Conservation (phyloP, 2,113 vertebrate species). For the Acrocephalus kingi region DNA sequence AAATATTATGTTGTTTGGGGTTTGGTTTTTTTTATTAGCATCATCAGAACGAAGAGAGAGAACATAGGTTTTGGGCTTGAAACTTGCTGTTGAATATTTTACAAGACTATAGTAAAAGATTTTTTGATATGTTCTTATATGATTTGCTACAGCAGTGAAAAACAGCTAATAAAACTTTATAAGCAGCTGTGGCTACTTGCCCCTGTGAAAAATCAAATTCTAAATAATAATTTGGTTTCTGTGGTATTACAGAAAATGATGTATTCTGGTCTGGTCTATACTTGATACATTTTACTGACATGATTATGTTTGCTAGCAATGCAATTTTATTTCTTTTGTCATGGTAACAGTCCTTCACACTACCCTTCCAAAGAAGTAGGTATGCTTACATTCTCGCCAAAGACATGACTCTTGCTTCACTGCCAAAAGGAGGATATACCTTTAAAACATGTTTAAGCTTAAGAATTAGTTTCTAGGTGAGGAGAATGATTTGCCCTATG, state of each 20-base stretch:
- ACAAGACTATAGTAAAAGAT: not conserved
- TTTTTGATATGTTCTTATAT: not conserved
- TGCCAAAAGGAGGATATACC: not conserved
- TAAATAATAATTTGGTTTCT: not conserved
- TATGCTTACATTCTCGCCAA: not conserved
- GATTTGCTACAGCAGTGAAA: not conserved
- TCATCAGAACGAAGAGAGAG: not conserved
- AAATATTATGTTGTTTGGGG: not conserved
- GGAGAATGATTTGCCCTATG: not conserved
- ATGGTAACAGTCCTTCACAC: not conserved
- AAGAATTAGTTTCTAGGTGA: not conserved
- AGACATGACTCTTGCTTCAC: not conserved
- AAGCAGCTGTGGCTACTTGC: not conserved
- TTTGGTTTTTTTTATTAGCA: not conserved
- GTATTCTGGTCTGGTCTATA: not conserved
- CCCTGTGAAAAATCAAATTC: not conserved
- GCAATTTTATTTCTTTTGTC: not conserved
- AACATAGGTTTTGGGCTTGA: not conserved
- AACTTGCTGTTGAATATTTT: not conserved
- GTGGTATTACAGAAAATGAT: not conserved
- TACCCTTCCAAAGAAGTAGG: not conserved
- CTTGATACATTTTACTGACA: not conserved
- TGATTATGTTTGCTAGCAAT: not conserved
- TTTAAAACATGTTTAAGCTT: not conserved
- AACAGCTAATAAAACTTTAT: not conserved